phyloP scores from a whole-genome alignment of 2,888 invertebrate species.

The Tiphia femorata region DNA sequence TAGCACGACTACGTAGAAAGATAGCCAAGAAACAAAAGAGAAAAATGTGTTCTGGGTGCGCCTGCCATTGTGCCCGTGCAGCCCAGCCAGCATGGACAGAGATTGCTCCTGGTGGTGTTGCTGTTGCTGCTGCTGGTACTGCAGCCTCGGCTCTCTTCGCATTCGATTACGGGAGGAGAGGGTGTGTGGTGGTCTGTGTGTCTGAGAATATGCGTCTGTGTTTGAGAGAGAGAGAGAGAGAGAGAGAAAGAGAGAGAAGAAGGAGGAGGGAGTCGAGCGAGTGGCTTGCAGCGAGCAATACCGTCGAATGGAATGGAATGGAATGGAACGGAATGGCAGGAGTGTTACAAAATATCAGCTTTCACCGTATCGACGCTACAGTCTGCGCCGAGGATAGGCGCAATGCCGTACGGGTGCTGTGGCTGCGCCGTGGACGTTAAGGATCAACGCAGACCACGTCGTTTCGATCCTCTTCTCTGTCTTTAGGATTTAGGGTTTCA shows the following conservation, averaged over 20 bases:
- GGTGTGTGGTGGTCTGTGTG: no score
- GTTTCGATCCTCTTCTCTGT: slow-evolving; percentile 19
- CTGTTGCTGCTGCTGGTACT: slow-evolving; percentile 41
- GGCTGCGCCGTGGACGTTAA: slow-evolving; percentile 12
- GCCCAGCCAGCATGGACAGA: no score
- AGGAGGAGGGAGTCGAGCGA: slow-evolving; percentile 34
- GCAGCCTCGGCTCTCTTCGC: slow-evolving; percentile 42
- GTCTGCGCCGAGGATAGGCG: no score
- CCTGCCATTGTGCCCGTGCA: slow-evolving; percentile 60
- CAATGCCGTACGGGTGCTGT: slow-evolving; percentile 13
- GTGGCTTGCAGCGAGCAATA: slow-evolving; percentile 51
- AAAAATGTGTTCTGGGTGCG: slow-evolving; percentile 55
- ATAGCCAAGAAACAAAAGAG: slow-evolving; percentile 20
- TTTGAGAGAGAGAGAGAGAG: no score
- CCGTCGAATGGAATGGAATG: slow-evolving; percentile 58
- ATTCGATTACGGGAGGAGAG: slow-evolving; percentile 48
- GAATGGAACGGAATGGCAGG: slow-evolving; percentile 63
- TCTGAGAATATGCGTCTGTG: no score
- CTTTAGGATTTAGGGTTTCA: no score
- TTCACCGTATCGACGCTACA: slow-evolving; percentile 65
- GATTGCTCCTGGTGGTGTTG: no score
- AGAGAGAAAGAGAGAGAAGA: slow-evolving; percentile 20
- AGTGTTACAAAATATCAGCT: slow-evolving; percentile 70
- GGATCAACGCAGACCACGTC: slow-evolving; percentile 1
- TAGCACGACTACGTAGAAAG: no score